Percentiles rank a stretch among this genome's conserved stretches.
These are phyloP conservation scores for Elegia similella DNA, from an alignment of 2,888 invertebrate genomes.

Conservation along the genomic window DNA sequence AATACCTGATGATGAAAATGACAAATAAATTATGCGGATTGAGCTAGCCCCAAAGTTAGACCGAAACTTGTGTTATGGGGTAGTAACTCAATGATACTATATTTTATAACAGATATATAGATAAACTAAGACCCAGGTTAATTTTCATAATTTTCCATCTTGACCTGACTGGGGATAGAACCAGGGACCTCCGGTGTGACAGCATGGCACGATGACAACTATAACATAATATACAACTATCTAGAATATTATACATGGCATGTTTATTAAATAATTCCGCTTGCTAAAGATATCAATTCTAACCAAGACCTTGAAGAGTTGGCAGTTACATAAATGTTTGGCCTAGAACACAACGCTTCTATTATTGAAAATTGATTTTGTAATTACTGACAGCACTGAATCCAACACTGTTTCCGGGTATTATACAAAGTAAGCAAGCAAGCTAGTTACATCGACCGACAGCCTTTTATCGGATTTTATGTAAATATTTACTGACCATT, in stretches of 20 bases:
- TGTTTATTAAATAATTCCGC: conserved; percentile 4
- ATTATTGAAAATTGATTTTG: conserved; percentile 12
- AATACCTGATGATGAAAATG: no score
- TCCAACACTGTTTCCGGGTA: neutral
- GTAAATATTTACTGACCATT: neutral
- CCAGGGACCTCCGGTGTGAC: no score
- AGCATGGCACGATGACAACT: no score
- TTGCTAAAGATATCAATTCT: conserved; percentile 4
- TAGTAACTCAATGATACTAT: no score
- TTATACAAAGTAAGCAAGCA: neutral
- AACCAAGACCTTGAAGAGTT: conserved; percentile 5
- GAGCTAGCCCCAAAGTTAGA: no score
- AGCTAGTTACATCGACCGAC: neutral
- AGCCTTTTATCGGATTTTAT: neutral
- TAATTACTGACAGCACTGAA: neutral
- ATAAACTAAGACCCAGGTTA: no score
- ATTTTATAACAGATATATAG: no score
- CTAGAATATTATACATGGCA: neutral
- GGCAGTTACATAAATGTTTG: conserved; percentile 9
- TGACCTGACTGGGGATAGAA: no score
- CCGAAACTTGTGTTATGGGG: no score
- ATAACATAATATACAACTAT: no score
- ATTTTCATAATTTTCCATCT: no score
- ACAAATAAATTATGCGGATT: no score
- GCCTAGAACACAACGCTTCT: conserved; percentile 10